Conservation (phyloP, 2,888 invertebrate species). For the Choreutis nemorana region DNA sequence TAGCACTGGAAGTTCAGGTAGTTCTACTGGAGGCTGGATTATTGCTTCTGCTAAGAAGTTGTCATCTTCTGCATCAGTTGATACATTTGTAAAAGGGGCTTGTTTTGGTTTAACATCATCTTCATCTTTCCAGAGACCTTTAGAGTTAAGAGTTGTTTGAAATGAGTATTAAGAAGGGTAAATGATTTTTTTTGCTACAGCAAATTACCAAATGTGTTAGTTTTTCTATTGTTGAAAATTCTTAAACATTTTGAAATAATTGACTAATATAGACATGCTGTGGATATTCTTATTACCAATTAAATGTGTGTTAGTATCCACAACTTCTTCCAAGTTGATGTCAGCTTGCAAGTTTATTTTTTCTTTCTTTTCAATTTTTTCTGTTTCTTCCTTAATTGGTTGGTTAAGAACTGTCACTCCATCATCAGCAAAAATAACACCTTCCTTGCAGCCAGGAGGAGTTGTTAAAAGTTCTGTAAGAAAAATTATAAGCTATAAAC, state of each 20-base stretch:
- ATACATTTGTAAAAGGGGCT: too few relatives aligned
- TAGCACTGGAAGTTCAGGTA: slow-evolving; percentile 69
- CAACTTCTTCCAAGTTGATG: slow-evolving; percentile 68
- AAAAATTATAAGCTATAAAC: too few relatives aligned
- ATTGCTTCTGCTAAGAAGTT: slow-evolving; percentile 45
- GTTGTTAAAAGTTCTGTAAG: slow-evolving; percentile 62
- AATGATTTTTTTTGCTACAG: too few relatives aligned
- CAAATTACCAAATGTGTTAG: too few relatives aligned
- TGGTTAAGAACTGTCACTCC: slow-evolving; percentile 49
- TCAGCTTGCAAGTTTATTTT: slow-evolving; percentile 34
- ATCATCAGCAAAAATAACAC: slow-evolving; percentile 65
- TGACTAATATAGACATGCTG: not conserved
- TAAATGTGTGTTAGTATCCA: slow-evolving; percentile 68
- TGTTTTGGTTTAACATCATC: slow-evolving; percentile 24
- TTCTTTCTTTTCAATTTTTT: slow-evolving; percentile 20
- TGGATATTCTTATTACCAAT: slow-evolving; percentile 39
- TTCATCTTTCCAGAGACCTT: slow-evolving; percentile 56
- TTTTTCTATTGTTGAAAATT: too few relatives aligned
- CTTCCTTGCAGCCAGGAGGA: slow-evolving; percentile 74
- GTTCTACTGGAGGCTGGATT: slow-evolving; percentile 38
- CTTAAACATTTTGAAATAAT: too few relatives aligned
- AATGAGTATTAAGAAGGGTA: too few relatives aligned
- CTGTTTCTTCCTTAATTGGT: slow-evolving; percentile 17
- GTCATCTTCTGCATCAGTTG: slow-evolving; percentile 33
- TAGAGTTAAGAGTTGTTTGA: too few relatives aligned